Evolutionary conservation across 2,797 vertebrate species (phyloP), one percentile per base, ranked within the genome.

Genomic region (Phoxinus dragarum): DNA sequence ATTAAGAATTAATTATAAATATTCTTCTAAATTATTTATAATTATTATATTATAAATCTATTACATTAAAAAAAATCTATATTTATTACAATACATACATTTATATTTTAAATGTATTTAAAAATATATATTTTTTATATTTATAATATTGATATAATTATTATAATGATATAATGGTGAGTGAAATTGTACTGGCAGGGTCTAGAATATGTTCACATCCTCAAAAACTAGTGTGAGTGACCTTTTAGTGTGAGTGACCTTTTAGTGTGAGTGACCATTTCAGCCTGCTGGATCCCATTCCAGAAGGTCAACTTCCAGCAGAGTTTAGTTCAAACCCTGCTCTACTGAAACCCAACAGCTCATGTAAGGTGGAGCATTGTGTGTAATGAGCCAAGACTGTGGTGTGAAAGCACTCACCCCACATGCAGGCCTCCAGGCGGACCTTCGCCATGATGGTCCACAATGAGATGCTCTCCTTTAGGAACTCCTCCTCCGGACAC

Each of bases 361-460:
- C 61, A 16, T 27, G 3, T 64, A 31, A 64, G 27, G 5, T 31
- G 11, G n/a, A 31, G n/a, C 61, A 64, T 17, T 6, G 61, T 34
- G 27, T 34, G 61, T 7, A 2, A 14, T 9, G 11, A 3, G 44
- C 3, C 11, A 84, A 67, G 9, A 85, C 40, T 68, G 73, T 17
- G 0, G 52, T 56, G 23, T 42, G 42, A 7, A 84, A 36, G 31
- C 23, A 94, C 98, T 98, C 95, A 99, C 98, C 98, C 98, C 98
- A 99, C 98, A 99, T 99, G 92, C 98, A 99, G 93, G 98, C 98
- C 92, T 99, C 98, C 92, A 99, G 95, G 88, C 98, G 97, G 93
- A 99, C 98, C 96, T 99, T 99, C 23, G 98, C 98, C 95, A 99
- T 98, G 93, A 99, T 99, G 77, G 97, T 96, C 96, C 98, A 97